These are phyloP conservation scores for Spermophilus dauricus DNA, from an alignment of 2,113 vertebrate species.

Conservation along the genomic window DNA sequence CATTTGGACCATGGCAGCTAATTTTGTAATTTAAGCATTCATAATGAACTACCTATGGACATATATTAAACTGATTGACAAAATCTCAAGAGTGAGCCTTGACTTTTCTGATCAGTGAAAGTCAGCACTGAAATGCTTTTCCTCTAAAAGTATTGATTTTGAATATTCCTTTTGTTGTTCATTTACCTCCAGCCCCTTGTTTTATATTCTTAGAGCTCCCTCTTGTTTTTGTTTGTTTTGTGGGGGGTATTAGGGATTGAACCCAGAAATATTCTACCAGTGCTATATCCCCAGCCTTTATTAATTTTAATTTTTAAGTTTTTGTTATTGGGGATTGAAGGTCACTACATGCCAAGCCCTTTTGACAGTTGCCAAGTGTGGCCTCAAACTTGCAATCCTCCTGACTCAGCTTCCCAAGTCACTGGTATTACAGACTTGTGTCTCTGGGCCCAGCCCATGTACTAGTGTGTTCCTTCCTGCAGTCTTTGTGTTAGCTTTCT, in stretches of 20 bases:
- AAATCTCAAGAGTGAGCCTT: slow-evolving; percentile 78
- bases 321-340: too few species aligned
- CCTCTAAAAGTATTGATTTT: slow-evolving; percentile 41
- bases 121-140: slow-evolving; percentile 56
- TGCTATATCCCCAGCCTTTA: too few species aligned
- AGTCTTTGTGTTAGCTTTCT: neutral
- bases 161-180: slow-evolving; percentile 33
- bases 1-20: slow-evolving; percentile 85
- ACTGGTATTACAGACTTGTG: neutral
- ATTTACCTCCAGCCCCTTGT: slow-evolving; percentile 13
- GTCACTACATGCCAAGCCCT: too few species aligned
- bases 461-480: neutral
- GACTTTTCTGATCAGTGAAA: slow-evolving; percentile 64
- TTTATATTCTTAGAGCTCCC: slow-evolving; percentile 42
- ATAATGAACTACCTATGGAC: slow-evolving; percentile 84
- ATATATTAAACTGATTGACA: slow-evolving; percentile 87
- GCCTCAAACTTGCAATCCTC: neutral
- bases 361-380: neutral
- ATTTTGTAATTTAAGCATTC: slow-evolving; percentile 88
- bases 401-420: neutral
- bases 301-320: too few species aligned
- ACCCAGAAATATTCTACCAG: too few species aligned
- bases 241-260: too few species aligned
- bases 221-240: neutral
- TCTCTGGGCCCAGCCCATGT: neutral